Percentiles rank a stretch among this genome's conserved stretches.
Evolutionary conservation across 2,113 vertebrate species (phyloP).

Genomic region (Nycticorax nycticorax): DNA sequence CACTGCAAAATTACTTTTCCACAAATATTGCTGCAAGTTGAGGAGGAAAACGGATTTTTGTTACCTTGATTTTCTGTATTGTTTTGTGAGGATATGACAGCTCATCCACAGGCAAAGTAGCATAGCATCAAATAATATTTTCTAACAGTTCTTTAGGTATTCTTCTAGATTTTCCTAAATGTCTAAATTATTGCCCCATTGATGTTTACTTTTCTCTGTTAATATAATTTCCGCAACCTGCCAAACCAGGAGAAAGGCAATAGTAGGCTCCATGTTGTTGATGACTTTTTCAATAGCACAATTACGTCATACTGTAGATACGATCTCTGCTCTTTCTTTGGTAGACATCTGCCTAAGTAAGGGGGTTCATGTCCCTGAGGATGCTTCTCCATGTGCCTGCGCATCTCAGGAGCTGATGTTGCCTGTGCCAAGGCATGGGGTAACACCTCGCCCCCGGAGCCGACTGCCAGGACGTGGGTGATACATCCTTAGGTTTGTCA

Average conservation of each 20-base stretch:
- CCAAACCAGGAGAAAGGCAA: neutral
- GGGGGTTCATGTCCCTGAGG: rapidly evolving
- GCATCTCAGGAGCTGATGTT: neutral
- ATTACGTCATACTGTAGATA: neutral
- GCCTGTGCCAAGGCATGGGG: neutral
- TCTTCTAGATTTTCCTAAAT: neutral
- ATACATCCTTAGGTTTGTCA: neutral
- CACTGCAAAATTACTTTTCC: neutral
- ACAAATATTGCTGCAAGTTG: neutral
- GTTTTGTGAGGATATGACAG: neutral
- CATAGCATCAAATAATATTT: neutral
- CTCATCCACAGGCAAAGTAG: neutral
- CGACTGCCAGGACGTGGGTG: rapidly evolving
- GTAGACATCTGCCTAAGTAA: neutral
- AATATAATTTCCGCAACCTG: neutral
- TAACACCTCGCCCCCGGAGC: neutral
- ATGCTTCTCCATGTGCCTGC: rapidly evolving
- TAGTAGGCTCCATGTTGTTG: rapidly evolving
- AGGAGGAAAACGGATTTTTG: neutral
- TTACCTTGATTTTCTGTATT: neutral
- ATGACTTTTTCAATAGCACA: rapidly evolving
- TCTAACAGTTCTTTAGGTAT: neutral
- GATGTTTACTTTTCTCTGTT: neutral
- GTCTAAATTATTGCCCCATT: neutral
- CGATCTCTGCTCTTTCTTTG: neutral